A percentile compares a stretch with the other conserved stretches of the same genome.
phyloP scores from a whole-genome alignment of 2,888 invertebrate species.

The Ommatoiulus sabulosus region DNA sequence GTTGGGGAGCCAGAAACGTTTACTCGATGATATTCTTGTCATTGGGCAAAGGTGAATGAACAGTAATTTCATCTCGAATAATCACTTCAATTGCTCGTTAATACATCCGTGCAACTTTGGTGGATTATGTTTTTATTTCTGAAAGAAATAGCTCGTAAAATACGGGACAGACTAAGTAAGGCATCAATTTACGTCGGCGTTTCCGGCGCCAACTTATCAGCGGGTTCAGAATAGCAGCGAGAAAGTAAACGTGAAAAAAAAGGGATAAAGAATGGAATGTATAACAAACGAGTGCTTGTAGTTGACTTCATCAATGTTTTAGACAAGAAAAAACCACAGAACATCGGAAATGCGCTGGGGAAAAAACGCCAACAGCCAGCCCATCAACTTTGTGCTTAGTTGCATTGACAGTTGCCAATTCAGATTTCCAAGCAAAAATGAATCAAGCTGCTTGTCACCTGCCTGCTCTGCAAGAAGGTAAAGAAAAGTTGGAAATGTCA shows the following conservation, averaged over 20 bases:
- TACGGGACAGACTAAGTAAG: neutral
- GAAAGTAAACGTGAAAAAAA: neutral
- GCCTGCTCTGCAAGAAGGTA: constrained; percentile 24
- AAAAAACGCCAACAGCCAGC: neutral
- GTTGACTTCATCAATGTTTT: constrained; percentile 26
- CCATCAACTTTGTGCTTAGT: constrained; percentile 15
- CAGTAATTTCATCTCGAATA: too few relatives aligned
- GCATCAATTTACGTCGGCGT: constrained; percentile 7
- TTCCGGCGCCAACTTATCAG: constrained; percentile 30
- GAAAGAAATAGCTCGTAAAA: neutral
- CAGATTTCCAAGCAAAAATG: constrained; percentile 33
- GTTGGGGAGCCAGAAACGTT: too few relatives aligned
- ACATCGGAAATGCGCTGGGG: neutral
- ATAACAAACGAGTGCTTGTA: neutral
- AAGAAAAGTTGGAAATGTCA: constrained; percentile 23
- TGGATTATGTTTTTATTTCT: neutral
- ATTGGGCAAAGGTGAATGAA: too few relatives aligned
- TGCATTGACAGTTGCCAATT: constrained; percentile 43
- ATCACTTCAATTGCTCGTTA: neutral
- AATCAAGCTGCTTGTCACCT: constrained; percentile 32
- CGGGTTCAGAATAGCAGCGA: neutral
- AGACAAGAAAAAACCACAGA: neutral
- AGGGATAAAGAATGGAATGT: constrained; percentile 26
- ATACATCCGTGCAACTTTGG: neutral
- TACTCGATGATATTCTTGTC: too few relatives aligned